These are phyloP conservation scores for Leucozona laternaria DNA, from an alignment of 2,888 invertebrate genomes.

Conservation along the genomic window DNA sequence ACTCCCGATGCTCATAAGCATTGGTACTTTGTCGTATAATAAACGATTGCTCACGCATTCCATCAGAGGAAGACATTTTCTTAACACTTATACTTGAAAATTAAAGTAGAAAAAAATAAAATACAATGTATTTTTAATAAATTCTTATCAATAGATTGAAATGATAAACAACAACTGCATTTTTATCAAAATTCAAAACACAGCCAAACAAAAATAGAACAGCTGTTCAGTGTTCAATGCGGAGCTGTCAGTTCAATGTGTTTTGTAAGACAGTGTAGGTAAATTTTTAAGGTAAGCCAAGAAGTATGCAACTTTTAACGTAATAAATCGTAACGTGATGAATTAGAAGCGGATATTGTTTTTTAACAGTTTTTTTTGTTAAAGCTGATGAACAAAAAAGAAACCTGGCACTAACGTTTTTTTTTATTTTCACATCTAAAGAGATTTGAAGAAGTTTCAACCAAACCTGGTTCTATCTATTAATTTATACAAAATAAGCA, in stretches of 20 bases:
- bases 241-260: background rate
- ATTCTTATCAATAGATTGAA: slow-evolving; percentile 50
- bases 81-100: slow-evolving; percentile 25
- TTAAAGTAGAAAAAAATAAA: slow-evolving; percentile 16
- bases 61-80: slow-evolving; percentile 80
- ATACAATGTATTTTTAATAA: slow-evolving; percentile 7
- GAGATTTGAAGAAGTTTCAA: too few relatives aligned
- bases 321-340: background rate
- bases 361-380: background rate
- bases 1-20: slow-evolving; percentile 90
- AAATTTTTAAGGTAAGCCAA: background rate
- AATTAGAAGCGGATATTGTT: background rate
- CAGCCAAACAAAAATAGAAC: slow-evolving; percentile 50
- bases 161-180: slow-evolving; percentile 24
- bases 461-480: too few relatives aligned
- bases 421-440: too few relatives aligned
- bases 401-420: too few relatives aligned
- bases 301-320: background rate
- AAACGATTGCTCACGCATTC: slow-evolving; percentile 79
- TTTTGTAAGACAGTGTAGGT: slow-evolving; percentile 10
- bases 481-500: too few relatives aligned
- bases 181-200: slow-evolving; percentile 44
- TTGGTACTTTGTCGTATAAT: slow-evolving; percentile 81
- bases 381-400: too few relatives aligned
- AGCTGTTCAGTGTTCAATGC: slow-evolving; percentile 27